Evolutionary conservation across 2,888 invertebrate species (phyloP), one percentile per base, ranked within the genome.

Genomic region (Acleris holmiana): DNA sequence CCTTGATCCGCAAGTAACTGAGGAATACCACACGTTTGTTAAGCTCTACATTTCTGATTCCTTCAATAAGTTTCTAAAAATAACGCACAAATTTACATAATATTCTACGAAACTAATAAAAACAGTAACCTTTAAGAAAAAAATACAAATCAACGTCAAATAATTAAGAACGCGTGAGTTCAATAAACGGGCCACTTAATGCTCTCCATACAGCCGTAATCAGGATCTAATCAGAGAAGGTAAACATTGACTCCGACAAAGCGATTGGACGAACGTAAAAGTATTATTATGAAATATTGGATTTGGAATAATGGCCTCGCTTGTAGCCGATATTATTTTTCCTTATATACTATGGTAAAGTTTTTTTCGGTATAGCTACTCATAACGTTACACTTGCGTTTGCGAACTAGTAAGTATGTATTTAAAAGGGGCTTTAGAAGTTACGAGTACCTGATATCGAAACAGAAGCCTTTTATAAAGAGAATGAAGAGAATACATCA

Each of bases 191-290:
- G 61, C 60, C 54, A 61, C 61, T 60, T 69, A 63, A 66, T 68
- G 54, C 63, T 44, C 47, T 66, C 49, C 58, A 67, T 49, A 67
- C 71, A 63, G 68, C 73, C 69, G 72, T 69, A 72, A 70, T 72
- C 73, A 73, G 73, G 71, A 74, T 77, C 75, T 78, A 82, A 83
- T 85, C 81, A 80, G 70, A 66, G 73, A 71, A 67, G 64, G 75
- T 69, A 82, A 81, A 83, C 76, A 84, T 70, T 72, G 68, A 68
- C 70, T 70, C 61, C 69, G 73, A 73, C 77, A 15, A 29, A 53
- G 51, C 57, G 71, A 72, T 74, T 73, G 68, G 60, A 53, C 18
- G 58, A 68, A 70, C 67, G 72, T 74, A 70, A 70, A 73, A 71
- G 67, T 71, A 67, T 68, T 71, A 67, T 68, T 71, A 71, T 67